A percentile compares a stretch with the other conserved stretches of the same genome.
These are phyloP conservation scores for Leuctra nigra DNA, from an alignment of 2,888 invertebrate genomes.

Conservation along the genomic window DNA sequence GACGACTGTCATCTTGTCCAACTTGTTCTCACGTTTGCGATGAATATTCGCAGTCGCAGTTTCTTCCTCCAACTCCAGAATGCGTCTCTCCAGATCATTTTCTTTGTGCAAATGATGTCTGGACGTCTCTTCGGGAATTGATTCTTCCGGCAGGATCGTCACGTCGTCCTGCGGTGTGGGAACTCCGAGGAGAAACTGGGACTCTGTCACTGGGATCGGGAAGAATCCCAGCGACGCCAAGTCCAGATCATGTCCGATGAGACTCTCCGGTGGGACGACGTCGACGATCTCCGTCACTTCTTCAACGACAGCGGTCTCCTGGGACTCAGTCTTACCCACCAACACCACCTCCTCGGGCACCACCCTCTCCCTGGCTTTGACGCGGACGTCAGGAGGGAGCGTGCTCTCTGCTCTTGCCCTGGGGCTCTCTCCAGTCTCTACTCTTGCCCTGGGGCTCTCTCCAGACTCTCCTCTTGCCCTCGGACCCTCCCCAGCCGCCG, in stretches of 20 bases:
- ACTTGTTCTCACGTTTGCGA: not conserved
- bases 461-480: not conserved
- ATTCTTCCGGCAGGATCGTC: too few species aligned
- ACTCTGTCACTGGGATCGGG: too few species aligned
- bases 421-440: not conserved
- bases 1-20: not conserved
- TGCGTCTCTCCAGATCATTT: not conserved
- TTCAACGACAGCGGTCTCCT: slow-evolving; percentile 14
- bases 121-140: too few species aligned
- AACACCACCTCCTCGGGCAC: not conserved
- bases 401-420: too few species aligned
- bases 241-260: not conserved
- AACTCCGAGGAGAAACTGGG: not conserved
- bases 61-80: not conserved
- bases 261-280: not conserved
- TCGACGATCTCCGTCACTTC: slow-evolving; percentile 4
- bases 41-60: too few species aligned
- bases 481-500: slow-evolving; percentile 14
- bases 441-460: not conserved
- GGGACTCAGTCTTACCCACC: not conserved
- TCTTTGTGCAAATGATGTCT: not conserved
- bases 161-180: too few species aligned
- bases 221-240: too few species aligned
- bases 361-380: not conserved
- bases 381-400: too few species aligned